Conservation (phyloP, 2,888 invertebrate species). For the Aphodius granarius region DNA sequence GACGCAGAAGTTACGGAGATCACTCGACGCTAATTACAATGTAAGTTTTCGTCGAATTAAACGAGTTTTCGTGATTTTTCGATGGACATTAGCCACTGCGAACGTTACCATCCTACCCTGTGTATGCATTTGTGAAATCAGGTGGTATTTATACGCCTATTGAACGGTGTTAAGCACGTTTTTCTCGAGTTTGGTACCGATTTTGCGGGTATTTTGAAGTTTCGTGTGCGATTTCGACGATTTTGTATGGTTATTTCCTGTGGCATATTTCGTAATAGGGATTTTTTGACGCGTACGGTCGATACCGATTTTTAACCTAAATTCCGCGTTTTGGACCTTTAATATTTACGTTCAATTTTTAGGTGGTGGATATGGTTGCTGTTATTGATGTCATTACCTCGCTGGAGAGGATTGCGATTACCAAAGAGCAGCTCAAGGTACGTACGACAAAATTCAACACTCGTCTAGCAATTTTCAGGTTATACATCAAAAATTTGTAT, state of each 20-base stretch:
- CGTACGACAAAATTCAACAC: neutral
- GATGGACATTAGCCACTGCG: neutral
- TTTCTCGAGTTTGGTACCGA: neutral
- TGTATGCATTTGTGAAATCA: neutral
- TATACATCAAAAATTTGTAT: neutral
- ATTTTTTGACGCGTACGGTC: constrained; percentile 13
- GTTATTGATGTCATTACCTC: constrained; percentile 91
- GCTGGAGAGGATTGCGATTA: constrained; percentile 88
- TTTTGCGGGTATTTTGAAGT: neutral
- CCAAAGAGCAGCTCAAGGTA: constrained; percentile 90
- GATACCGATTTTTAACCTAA: constrained; percentile 16
- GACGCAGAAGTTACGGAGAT: constrained; percentile 94
- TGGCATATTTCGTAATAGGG: constrained; percentile 26
- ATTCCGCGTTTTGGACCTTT: neutral
- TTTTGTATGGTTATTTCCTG: neutral
- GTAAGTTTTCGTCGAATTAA: constrained; percentile 67
- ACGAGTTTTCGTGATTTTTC: constrained; percentile 14
- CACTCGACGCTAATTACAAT: constrained; percentile 97
- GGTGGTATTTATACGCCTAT: neutral
- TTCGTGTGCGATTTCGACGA: constrained; percentile 4
- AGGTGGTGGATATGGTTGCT: constrained; percentile 94
- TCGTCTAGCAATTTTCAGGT: neutral
- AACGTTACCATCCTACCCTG: neutral
- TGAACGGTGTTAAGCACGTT: constrained; percentile 2
- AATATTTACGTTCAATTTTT: constrained; percentile 52